These are phyloP conservation scores for Sturmia bella DNA, from an alignment of 2,888 invertebrate genomes.

Conservation along the genomic window DNA sequence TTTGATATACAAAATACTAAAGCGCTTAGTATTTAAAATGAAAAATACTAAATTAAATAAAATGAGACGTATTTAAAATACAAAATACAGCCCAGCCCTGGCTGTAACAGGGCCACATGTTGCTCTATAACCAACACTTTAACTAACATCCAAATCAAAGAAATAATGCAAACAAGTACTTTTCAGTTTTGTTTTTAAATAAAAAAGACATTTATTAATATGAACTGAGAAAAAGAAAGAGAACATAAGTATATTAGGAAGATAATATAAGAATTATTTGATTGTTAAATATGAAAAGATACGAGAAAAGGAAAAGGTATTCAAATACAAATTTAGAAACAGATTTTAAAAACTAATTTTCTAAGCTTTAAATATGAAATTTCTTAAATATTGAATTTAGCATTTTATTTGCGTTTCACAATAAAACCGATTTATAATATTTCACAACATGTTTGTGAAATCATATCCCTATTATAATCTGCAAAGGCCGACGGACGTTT, in stretches of 20 bases:
- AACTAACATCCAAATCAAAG: too few relatives aligned
- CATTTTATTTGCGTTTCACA: slow-evolving; percentile 1
- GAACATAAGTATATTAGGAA: slow-evolving; percentile 9
- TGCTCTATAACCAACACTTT: too few relatives aligned
- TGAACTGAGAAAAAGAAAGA: slow-evolving; percentile 6
- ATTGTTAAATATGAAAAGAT: slow-evolving; percentile 1
- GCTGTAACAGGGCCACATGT: too few relatives aligned
- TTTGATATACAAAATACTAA: not conserved
- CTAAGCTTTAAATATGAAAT: not conserved
- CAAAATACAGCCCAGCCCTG: too few relatives aligned
- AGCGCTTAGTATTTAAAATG: not conserved
- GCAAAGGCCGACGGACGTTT: slow-evolving; percentile 72
- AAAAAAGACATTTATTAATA: not conserved
- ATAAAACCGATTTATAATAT: slow-evolving; percentile 70
- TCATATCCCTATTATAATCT: slow-evolving; percentile 68
- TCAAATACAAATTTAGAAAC: too few relatives aligned
- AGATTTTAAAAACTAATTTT: slow-evolving; percentile 8
- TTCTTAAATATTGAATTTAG: not conserved
- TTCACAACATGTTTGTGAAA: slow-evolving; percentile 73
- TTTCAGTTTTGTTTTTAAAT: too few relatives aligned
- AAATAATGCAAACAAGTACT: too few relatives aligned
- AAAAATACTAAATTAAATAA: slow-evolving; percentile 6
- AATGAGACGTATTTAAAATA: not conserved
- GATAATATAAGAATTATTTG: too few relatives aligned
- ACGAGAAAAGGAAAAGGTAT: slow-evolving; percentile 16